phyloP scores from a whole-genome alignment of 2,888 invertebrate species.

The Phlogophora meticulosa region DNA sequence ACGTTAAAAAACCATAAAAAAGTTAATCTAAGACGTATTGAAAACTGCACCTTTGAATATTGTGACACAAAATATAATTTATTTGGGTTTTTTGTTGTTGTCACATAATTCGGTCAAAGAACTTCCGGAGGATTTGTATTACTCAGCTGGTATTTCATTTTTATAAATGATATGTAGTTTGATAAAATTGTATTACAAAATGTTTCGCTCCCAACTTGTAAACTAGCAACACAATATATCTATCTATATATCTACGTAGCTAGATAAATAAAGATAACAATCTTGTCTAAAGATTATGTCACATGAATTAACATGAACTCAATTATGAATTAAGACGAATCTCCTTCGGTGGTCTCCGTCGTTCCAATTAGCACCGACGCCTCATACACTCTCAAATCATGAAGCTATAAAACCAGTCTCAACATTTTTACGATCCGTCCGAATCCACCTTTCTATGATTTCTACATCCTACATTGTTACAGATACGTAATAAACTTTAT shows the following conservation, averaged over 20 bases:
- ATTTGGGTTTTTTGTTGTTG: conserved; percentile 28
- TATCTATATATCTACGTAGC: conserved; percentile 7
- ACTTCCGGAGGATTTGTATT: conserved; percentile 12
- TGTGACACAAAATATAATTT: conserved; percentile 46
- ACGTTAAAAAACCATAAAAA: conserved; percentile 52
- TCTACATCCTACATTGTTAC: conserved; percentile 74
- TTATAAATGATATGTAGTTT: background rate
- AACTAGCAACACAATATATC: background rate
- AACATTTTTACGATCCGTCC: conserved; percentile 76
- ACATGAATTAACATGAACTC: conserved; percentile 66
- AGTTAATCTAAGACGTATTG: conserved; percentile 42
- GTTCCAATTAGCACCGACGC: conserved; percentile 82
- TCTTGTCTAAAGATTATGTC: conserved; percentile 52
- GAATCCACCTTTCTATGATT: conserved; percentile 70
- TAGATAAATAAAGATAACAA: conserved; percentile 41
- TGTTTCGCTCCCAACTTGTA: background rate
- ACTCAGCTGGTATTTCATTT: background rate
- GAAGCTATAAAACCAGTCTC: conserved; percentile 75
- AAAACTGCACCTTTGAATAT: conserved; percentile 49
- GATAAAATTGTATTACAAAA: background rate
- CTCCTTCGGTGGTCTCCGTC: conserved; percentile 85
- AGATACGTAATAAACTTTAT: conserved; percentile 72
- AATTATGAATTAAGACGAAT: conserved; percentile 68
- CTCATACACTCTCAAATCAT: conserved; percentile 74
- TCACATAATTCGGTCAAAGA: conserved; percentile 17